Evolutionary conservation across 2,113 vertebrate genomes (phyloP).

Genomic region (Salminus brasiliensis): DNA sequence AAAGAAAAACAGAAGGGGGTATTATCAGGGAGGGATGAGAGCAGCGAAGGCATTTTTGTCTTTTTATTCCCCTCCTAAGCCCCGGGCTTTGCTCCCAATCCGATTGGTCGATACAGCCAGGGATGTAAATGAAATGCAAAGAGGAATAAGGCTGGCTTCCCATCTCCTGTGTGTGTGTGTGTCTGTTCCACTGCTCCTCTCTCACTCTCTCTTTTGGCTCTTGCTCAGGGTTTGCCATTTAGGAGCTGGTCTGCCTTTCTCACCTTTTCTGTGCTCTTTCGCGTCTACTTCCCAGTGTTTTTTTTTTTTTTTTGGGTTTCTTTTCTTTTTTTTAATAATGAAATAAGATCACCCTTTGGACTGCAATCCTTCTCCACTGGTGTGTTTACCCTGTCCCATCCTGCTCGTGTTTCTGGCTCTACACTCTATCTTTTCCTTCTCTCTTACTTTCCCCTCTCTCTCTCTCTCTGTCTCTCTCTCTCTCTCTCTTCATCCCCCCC

Average conservation of each 20-base stretch:
- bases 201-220: constrained; percentile 67
- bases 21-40: constrained; percentile 85
- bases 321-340: constrained; percentile 8
- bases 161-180: constrained; percentile 66
- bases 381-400: constrained; percentile 36
- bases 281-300: constrained; percentile 8
- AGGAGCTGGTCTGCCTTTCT: constrained; percentile 64
- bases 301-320: not conserved
- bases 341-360: constrained; percentile 30
- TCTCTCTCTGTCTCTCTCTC: constrained; percentile 51
- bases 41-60: constrained; percentile 84
- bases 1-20: constrained; percentile 83
- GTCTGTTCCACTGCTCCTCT: constrained; percentile 62
- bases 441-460: constrained; percentile 41
- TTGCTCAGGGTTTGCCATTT: constrained; percentile 68
- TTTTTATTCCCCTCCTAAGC: constrained; percentile 86
- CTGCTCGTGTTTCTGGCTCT: constrained; percentile 28
- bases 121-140: constrained; percentile 88
- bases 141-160: constrained; percentile 84
- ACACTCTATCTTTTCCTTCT: constrained; percentile 53
- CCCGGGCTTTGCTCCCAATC: constrained; percentile 85
- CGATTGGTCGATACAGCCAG: constrained; percentile 85
- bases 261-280: constrained; percentile 63
- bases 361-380: constrained; percentile 15
- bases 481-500: constrained; percentile 44